Conservation (phyloP, 1,140 invertebrate genomes). For the Drosophila trapezifrons region DNA sequence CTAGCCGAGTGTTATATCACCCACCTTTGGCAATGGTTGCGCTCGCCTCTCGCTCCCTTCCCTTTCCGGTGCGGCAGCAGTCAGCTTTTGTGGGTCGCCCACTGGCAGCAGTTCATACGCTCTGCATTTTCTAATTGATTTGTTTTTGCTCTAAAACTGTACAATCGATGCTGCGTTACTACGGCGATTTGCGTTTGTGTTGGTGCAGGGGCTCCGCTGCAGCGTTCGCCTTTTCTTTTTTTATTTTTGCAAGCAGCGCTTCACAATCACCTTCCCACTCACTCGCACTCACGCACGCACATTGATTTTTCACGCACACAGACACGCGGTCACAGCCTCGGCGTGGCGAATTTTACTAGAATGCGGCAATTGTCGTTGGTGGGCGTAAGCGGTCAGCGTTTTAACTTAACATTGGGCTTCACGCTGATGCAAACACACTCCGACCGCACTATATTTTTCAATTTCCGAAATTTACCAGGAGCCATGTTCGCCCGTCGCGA, state of each 20-base stretch:
- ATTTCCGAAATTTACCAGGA: slow-evolving; percentile 86
- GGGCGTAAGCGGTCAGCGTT: slow-evolving; percentile 58
- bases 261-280: slow-evolving; percentile 63
- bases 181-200: slow-evolving; percentile 25
- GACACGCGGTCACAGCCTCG: slow-evolving; percentile 37
- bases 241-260: slow-evolving; percentile 45
- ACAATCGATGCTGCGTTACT: slow-evolving; percentile 51
- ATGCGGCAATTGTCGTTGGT: slow-evolving; percentile 39
- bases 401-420: slow-evolving; percentile 83
- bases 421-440: slow-evolving; percentile 76
- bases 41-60: slow-evolving; percentile 34
- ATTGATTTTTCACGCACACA: slow-evolving; percentile 66
- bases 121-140: slow-evolving; percentile 58
- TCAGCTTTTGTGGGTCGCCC: slow-evolving; percentile 34
- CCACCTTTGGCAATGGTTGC: slow-evolving; percentile 79
- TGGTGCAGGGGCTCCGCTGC: slow-evolving; percentile 28
- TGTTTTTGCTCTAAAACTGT: slow-evolving; percentile 44
- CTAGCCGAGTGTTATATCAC: slow-evolving; percentile 29
- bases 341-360: slow-evolving; percentile 31
- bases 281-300: slow-evolving; percentile 53
- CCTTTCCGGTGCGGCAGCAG: slow-evolving; percentile 39
- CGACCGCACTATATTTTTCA: slow-evolving; percentile 81
- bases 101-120: slow-evolving; percentile 54
- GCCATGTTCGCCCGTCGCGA: slow-evolving; percentile 62
- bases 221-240: slow-evolving; percentile 42